phyloP scores from a whole-genome alignment of 2,888 invertebrate species.

The Nineta flava region DNA sequence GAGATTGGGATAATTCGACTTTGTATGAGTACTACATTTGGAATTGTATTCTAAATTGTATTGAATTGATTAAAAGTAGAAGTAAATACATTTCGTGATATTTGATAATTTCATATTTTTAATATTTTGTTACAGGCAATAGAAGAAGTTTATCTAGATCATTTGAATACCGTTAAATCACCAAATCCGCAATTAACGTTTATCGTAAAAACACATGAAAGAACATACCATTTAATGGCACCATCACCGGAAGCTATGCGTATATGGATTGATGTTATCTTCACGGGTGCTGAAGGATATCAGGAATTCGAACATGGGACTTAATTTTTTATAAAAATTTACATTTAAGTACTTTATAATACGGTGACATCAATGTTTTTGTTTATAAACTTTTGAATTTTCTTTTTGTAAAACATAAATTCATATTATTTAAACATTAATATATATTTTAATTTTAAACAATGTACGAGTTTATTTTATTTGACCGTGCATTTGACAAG shows the following conservation, averaged over 20 bases:
- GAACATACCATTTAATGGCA: conserved; percentile 82
- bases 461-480: too few species aligned
- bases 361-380: too few species aligned
- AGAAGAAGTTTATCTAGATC: conserved; percentile 93
- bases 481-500: too few species aligned
- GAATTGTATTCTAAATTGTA: too few species aligned
- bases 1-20: too few species aligned
- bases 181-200: conserved; percentile 85
- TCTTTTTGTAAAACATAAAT: too few species aligned
- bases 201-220: conserved; percentile 82
- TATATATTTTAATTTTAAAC: too few species aligned
- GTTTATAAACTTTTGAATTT: too few species aligned
- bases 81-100: background rate
- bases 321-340: background rate
- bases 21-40: too few species aligned
- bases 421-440: too few species aligned
- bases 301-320: conserved; percentile 38
- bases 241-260: conserved; percentile 88
- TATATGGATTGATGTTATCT: conserved; percentile 93
- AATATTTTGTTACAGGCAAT: conserved; percentile 51
- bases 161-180: conserved; percentile 80
- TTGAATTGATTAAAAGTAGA: background rate
- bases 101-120: too few species aligned
- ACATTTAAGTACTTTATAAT: too few species aligned
- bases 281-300: conserved; percentile 86